Evolutionary conservation across 2,113 vertebrate genomes (phyloP).

Genomic region (Pandion haliaetus): DNA sequence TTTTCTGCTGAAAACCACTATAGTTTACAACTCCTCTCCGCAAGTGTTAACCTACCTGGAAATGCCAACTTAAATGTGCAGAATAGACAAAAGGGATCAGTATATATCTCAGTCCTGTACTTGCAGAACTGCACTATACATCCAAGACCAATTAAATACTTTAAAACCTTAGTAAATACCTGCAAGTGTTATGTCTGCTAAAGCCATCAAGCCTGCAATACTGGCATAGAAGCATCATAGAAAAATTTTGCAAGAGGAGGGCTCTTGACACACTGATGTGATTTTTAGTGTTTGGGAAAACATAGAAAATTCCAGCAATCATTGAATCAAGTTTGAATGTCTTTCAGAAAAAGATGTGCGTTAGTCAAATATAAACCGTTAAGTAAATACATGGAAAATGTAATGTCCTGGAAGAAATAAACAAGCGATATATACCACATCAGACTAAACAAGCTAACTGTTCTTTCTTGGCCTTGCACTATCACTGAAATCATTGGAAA

Average conservation of each 20-base stretch:
- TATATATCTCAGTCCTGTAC: not conserved
- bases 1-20: not conserved
- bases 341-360: not conserved
- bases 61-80: not conserved
- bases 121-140: not conserved
- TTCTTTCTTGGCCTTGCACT: not conserved
- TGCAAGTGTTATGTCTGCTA: not conserved
- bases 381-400: not conserved
- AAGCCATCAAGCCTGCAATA: not conserved
- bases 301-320: not conserved
- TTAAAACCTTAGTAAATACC: not conserved
- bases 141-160: not conserved
- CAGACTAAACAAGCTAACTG: conserved; percentile 24
- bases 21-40: not conserved
- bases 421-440: not conserved
- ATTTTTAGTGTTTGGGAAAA: not conserved
- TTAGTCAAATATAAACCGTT: not conserved
- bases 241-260: not conserved
- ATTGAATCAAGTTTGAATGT: not conserved
- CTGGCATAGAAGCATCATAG: not conserved
- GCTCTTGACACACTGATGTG: not conserved
- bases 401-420: not conserved
- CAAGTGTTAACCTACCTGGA: not conserved
- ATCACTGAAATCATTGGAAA: not conserved
- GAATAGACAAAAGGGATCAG: not conserved